phyloP scores from a whole-genome alignment of 2,888 invertebrate genomes.

The Spodoptera littoralis region DNA sequence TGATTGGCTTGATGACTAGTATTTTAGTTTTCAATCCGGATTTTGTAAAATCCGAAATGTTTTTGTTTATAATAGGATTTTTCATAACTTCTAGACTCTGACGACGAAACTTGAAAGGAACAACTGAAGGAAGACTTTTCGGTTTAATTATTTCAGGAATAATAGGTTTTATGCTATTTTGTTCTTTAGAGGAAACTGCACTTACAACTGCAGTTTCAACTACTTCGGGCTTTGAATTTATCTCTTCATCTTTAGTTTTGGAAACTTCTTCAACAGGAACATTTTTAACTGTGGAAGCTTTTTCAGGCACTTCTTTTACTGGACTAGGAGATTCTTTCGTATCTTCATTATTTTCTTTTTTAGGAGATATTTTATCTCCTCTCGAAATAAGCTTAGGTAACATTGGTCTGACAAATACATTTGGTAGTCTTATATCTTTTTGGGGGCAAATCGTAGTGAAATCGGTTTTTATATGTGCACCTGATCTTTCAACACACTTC shows the following conservation, averaged over 20 bases:
- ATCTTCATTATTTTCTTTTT: constrained; percentile 72
- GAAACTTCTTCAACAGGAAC: constrained; percentile 35
- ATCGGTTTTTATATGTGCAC: constrained; percentile 75
- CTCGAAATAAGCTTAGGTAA: constrained; percentile 72
- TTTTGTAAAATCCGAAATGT: constrained; percentile 80
- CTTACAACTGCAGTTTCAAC: constrained; percentile 31
- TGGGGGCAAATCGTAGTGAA: constrained; percentile 59
- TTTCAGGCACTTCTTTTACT: constrained; percentile 89
- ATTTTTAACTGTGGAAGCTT: constrained; percentile 21
- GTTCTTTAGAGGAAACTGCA: constrained; percentile 38
- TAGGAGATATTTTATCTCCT: constrained; percentile 78
- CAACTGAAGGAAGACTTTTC: constrained; percentile 68
- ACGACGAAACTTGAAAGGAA: constrained; percentile 79
- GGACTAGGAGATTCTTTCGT: constrained; percentile 90
- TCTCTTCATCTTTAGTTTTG: constrained; percentile 22
- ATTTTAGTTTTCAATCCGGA: constrained; percentile 86
- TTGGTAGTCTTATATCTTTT: constrained; percentile 67
- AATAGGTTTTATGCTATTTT: constrained; percentile 41
- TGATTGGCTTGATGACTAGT: constrained; percentile 83
- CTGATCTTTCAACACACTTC: constrained; percentile 73
- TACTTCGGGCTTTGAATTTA: constrained; percentile 31
- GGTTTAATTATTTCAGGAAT: constrained; percentile 57
- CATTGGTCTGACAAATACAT: constrained; percentile 79
- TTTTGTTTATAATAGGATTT: constrained; percentile 82
- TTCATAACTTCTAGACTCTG: constrained; percentile 82